A percentile compares a stretch with the other conserved stretches of the same genome.
phyloP scores from a whole-genome alignment of 2,888 invertebrate genomes.

The Dryococelus australis region DNA sequence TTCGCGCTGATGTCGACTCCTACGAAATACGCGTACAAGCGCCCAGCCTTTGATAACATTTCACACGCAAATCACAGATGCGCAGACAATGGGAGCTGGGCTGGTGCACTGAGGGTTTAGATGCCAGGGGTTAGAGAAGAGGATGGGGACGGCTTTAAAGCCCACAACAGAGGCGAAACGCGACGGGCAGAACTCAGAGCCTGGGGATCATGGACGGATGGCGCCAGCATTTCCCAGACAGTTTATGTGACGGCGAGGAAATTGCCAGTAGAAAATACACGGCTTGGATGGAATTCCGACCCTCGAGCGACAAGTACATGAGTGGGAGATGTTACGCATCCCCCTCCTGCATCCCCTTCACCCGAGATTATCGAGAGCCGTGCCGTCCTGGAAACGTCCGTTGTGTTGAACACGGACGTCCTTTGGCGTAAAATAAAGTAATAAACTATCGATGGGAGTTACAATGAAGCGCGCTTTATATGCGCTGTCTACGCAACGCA shows the following conservation, averaged over 20 bases:
- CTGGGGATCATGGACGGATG: not conserved
- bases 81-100: not conserved
- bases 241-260: conserved; percentile 11
- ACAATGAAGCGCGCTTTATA: no score
- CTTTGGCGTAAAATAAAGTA: not conserved
- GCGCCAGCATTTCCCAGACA: not conserved
- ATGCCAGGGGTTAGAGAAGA: not conserved
- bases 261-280: conserved; percentile 16
- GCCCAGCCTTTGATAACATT: not conserved
- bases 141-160: not conserved
- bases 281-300: not conserved
- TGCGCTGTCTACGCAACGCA: not conserved
- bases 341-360: not conserved
- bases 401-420: not conserved
- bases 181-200: no score
- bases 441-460: not conserved
- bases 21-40: not conserved
- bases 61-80: conserved; percentile 7
- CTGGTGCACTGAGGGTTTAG: no score
- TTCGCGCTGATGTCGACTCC: not conserved
- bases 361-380: not conserved
- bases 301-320: not conserved
- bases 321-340: not conserved
- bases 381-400: not conserved
- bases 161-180: no score